Evolutionary conservation across 2,888 invertebrate genomes (phyloP), one percentile per base, ranked within the genome.

Genomic region (Diarsia brunnea): DNA sequence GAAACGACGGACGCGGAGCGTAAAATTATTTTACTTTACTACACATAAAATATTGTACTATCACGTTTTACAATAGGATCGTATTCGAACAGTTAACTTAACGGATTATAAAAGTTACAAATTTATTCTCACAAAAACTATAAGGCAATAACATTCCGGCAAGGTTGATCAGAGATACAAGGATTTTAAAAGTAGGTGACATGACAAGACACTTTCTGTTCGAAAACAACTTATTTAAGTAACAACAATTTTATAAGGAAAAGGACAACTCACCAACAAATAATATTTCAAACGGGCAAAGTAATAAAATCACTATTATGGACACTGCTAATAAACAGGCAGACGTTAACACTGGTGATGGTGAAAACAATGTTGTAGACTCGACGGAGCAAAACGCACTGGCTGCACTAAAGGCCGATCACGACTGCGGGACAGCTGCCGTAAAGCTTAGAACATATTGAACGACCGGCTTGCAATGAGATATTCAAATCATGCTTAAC

Each of bases 361-460:
- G 64, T 45, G 64, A 73, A 78, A 88, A 78, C 78, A 61, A 90
- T 92, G 91, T 87, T 88, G 82, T 89, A 88, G 75, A 88, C 86
- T 86, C 93, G 88, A 84, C 91, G 89, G 90, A 91, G 90, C 92
- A 92, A 86, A 89, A 91, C 93, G 85, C 89, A 95, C 95, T 95
- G 95, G 83, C 90, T 89, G 87, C 83, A 86, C 14, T 58, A 69
- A 85, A 86, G 84, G 89, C 75, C 87, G 86, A 67, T 68, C 73
- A 69, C 72, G 65, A 69, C 60, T 38, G 60, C 8, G 21, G 16
- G 38, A 61, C 73, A 74, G 73, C 76, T 53, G 74, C 73, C 78
- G 73, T 84, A 68, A 81, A 84, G 79, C 77, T 73, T 73, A 68
- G 74, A 58, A 65, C 74, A 78, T 78, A 72, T 58, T 64, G 49